Base-by-base conservation (phyloP, 2,888 invertebrate species). In the Pheosia gnoma region DNA sequence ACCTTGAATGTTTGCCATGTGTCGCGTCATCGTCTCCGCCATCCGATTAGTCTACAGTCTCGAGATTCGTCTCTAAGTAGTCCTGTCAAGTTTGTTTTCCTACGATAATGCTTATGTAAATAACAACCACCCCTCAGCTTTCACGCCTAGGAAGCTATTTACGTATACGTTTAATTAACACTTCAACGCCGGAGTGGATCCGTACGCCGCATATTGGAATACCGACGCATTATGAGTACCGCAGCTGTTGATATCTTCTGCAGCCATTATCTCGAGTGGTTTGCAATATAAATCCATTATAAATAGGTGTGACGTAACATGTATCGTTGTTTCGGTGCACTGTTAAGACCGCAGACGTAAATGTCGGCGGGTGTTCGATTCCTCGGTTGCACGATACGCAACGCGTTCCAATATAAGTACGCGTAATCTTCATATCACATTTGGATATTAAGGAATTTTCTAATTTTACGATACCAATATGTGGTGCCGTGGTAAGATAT, bases 61-160 rank as follows among this genome's bases (percentile, higher is more conserved):
- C 61, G 64, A 66, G 71, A 74, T 68, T 72, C 65, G 67, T 70
- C 59, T 75, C 78, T 85, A 84, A 88, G 87, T 85, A 83, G 78
- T 75, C 72, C 75, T 80, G 80, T 84, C 83, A 76, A 83, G 81
- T 85, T 87, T 90, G 86, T 88, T 90, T 88, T 85, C 79, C 77
- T 82, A 82, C 81, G 81, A 85, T 90, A 88, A 88, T 88, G 89
- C 77, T 79, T 86, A 79, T 83, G 88, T 87, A 88, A 89, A 89
- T 86, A 90, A 47, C 80, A 74, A 70, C 80, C 75, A 72, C 78
- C 82, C 81, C 76, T 79, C 41, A n/a, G 74, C 79, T 78, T 82
- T 79, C 73, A 78, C 83, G 75, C 75, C 74, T 70, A 72, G 71
- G 69, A 68, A 75, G 81, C 82, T 86, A 85, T 87, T 85, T 86